Base-by-base conservation (phyloP, 2,888 invertebrate species). In the Fragum whitleyi region DNA sequence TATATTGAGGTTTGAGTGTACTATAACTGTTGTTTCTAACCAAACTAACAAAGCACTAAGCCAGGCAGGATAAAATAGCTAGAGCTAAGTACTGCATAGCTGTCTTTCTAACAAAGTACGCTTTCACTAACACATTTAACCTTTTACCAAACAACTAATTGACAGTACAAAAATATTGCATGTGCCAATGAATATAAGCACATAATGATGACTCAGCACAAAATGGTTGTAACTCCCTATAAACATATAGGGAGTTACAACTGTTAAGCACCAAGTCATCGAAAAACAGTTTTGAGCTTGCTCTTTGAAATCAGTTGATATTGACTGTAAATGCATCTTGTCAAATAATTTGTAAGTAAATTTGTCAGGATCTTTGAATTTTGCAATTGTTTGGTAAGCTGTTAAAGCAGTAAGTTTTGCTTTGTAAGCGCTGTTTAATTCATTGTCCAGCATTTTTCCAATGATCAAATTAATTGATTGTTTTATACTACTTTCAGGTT, bases 401-500 rank as follows among this genome's bases (percentile, higher is more conserved):
- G 57, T 57, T 57, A 57, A 19, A 3, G 65, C 65, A n/a, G 19
- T 65, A 39, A 57, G 57, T 26, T 65, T 32, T 14, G 42, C 26
- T 42, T 16, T 11, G 23, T 19, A 14, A 42, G 65, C 65, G 42
- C 65, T 65, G 19, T n/a, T 5, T 47, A 19, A 26, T 29, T 61
- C 29, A 6, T 36, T 61, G 29, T n/a, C n/a, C 32, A 61, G 36
- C 16, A 7, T 32, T 3, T 32, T 61, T 32, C 61, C 32, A 2
- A 23, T 39, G 42, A 36, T 65, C 42, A 65, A 42, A 65, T 65
- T 26, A 65, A 36, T n/a, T 65, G 42, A 65, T 36, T 65, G 23
- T 65, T 23, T 65, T 23, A 23, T 42, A n/a, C n/a, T 65, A n/a
- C 26, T 85, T 85, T 42, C 87, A 92, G 92, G 91, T 71, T 90